Percentiles rank a stretch among this genome's conserved stretches.
Conservation (phyloP, 2,797 vertebrate genomes). For the Gymnoscopelus microlampas region DNA sequence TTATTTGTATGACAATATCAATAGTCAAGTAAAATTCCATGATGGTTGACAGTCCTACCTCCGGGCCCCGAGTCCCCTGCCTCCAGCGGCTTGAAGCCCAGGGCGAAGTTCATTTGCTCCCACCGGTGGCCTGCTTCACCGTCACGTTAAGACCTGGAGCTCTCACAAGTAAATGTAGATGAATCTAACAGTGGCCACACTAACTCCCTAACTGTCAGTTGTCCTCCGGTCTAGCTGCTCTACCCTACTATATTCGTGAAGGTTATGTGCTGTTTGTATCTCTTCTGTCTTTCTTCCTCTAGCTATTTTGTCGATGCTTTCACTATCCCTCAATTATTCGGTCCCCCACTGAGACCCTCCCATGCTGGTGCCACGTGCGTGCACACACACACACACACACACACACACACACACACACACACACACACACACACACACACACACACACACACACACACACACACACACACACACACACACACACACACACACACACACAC, state of each 20-base stretch:
- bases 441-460: constrained; percentile 6
- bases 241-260: too few species aligned
- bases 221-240: too few species aligned
- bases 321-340: constrained; percentile 31
- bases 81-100: constrained; percentile 84
- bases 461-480: background rate
- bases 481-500: constrained; percentile 8
- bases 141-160: too few species aligned
- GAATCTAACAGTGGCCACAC: too few species aligned
- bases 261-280: background rate
- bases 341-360: constrained; percentile 33
- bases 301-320: background rate
- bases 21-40: too few species aligned
- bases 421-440: constrained; percentile 2
- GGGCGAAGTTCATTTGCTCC: constrained; percentile 86
- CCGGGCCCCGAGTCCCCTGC: constrained; percentile 79
- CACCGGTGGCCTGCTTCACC: background rate
- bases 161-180: too few species aligned
- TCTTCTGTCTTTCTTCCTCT: background rate
- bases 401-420: background rate
- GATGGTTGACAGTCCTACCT: background rate
- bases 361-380: background rate
- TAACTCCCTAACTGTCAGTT: too few species aligned
- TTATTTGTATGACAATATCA: too few species aligned
- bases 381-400: constrained; percentile 3